Evolutionary conservation across 2,888 invertebrate genomes (phyloP).

Genomic region (Meganola albula): DNA sequence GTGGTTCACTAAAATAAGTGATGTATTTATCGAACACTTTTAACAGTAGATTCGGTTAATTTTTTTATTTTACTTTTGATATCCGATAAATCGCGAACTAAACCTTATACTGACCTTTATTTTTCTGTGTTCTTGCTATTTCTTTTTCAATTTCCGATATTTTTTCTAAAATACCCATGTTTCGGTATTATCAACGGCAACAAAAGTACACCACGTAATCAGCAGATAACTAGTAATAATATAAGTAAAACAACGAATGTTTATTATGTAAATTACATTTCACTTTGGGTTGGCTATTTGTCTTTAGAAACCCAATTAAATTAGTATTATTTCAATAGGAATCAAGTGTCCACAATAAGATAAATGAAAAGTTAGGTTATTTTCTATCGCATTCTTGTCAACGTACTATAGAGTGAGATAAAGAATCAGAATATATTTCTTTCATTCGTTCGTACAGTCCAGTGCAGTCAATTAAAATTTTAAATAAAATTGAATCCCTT

Average conservation of each 20-base stretch:
- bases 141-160: slow-evolving; percentile 99
- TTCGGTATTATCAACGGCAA: slow-evolving; percentile 28
- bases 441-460: too few relatives aligned
- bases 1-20: too few relatives aligned
- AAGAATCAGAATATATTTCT: too few relatives aligned
- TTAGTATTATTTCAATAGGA: slow-evolving; percentile 26
- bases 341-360: slow-evolving; percentile 21
- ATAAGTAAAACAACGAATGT: slow-evolving; percentile 10
- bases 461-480: too few relatives aligned
- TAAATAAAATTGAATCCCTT: too few relatives aligned
- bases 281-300: slow-evolving; percentile 7
- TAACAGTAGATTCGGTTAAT: too few relatives aligned
- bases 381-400: too few relatives aligned
- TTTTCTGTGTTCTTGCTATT: slow-evolving; percentile 98
- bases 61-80: too few relatives aligned
- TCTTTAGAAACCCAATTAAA: slow-evolving; percentile 3
- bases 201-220: slow-evolving; percentile 36
- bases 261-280: slow-evolving; percentile 23
- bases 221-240: slow-evolving; percentile 18
- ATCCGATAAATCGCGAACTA: too few relatives aligned
- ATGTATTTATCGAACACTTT: too few relatives aligned
- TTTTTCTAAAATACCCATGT: slow-evolving; percentile 99
- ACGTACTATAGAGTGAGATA: too few relatives aligned
- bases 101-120: slow-evolving; percentile 96
- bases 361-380: too few relatives aligned